These are phyloP conservation scores for Ptilodon capucinus DNA, from an alignment of 2,888 invertebrate genomes.

Conservation along the genomic window DNA sequence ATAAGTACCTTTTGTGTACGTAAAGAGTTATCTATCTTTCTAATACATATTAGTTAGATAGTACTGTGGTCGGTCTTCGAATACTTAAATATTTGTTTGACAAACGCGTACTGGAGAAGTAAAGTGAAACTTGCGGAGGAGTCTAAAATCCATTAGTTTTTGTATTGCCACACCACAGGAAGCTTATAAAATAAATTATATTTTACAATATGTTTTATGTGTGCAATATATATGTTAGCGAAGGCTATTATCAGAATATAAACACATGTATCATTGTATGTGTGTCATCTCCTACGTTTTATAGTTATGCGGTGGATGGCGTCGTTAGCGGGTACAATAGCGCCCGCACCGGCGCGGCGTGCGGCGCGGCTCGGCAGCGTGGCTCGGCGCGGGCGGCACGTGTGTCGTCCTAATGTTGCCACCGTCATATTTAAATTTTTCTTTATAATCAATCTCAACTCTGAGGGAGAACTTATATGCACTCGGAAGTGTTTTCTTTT, in stretches of 20 bases:
- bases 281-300: conserved; percentile 26
- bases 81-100: too few relatives aligned
- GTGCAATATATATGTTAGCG: neutral
- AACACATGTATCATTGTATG: conserved; percentile 5
- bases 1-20: too few relatives aligned
- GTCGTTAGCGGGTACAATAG: conserved; percentile 17
- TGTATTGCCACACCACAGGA: neutral
- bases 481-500: too few relatives aligned
- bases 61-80: too few relatives aligned
- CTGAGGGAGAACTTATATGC: too few relatives aligned
- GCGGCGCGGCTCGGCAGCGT: too few relatives aligned
- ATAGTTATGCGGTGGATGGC: conserved; percentile 22
- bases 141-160: neutral
- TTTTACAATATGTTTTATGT: neutral
- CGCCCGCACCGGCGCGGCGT: neutral
- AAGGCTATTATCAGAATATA: neutral
- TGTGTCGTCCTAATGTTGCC: conserved; percentile 1
- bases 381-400: too few relatives aligned
- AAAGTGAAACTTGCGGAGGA: neutral
- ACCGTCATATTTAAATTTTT: too few relatives aligned
- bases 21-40: too few relatives aligned
- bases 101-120: neutral
- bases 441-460: too few relatives aligned
- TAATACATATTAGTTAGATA: too few relatives aligned
- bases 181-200: neutral